A percentile compares a stretch with the other conserved stretches of the same genome.
Conservation (phyloP, 2,113 vertebrate species). For the Panthera tigris region DNA sequence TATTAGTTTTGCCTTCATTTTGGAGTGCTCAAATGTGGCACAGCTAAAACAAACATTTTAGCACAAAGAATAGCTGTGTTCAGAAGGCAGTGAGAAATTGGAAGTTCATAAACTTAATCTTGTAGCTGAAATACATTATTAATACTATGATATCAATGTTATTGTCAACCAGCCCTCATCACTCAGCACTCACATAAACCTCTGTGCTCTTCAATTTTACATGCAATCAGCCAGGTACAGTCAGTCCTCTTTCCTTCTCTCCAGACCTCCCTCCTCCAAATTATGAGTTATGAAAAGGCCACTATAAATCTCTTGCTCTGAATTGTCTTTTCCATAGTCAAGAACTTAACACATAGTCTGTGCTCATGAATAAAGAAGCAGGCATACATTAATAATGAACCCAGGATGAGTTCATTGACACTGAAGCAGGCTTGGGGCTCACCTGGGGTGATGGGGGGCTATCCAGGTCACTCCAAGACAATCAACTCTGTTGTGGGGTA, state of each 20-base stretch:
- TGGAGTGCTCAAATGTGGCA: background rate
- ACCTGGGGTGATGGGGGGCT: background rate
- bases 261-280: background rate
- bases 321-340: constrained; percentile 1
- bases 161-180: background rate
- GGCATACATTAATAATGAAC: background rate
- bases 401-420: background rate
- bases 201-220: background rate
- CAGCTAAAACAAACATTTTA: background rate
- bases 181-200: background rate
- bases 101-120: background rate
- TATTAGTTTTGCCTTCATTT: background rate
- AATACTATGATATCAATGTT: background rate
- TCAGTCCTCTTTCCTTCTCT: background rate
- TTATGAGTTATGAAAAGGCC: background rate
- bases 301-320: background rate
- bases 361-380: background rate
- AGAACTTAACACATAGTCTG: background rate
- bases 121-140: background rate
- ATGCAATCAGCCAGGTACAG: background rate
- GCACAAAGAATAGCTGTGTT: constrained; percentile 6
- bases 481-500: background rate
- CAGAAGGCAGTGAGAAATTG: constrained; percentile 20
- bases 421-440: background rate
- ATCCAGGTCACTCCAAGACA: background rate